phyloP scores from a whole-genome alignment of 2,888 invertebrate species.

The Lycophotia porphyrea region DNA sequence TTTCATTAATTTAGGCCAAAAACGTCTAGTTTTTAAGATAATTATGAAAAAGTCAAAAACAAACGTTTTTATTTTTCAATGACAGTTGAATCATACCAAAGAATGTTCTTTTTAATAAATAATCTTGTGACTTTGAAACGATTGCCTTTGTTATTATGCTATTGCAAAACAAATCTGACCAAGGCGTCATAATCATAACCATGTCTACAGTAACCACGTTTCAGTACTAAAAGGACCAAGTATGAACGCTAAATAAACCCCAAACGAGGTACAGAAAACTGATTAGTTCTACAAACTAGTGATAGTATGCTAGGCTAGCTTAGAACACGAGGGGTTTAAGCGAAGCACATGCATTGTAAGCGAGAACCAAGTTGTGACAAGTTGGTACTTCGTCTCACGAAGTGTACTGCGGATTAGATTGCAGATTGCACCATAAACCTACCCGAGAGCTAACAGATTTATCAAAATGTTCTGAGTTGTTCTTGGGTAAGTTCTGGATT shows the following conservation, averaged over 20 bases:
- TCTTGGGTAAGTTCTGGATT: conserved; percentile 21
- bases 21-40: neutral
- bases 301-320: conserved; percentile 39
- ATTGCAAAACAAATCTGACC: neutral
- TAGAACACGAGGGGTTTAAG: conserved; percentile 46
- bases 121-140: neutral
- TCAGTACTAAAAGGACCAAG: neutral
- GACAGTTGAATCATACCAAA: neutral
- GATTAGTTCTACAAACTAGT: conserved; percentile 55
- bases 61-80: neutral
- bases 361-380: conserved; percentile 74
- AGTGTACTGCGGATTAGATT: conserved; percentile 79
- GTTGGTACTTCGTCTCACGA: conserved; percentile 77
- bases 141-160: neutral
- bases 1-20: neutral
- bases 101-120: neutral
- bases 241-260: conserved; percentile 15
- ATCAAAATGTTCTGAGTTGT: conserved; percentile 66
- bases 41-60: neutral
- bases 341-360: conserved; percentile 70
- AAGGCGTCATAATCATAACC: neutral
- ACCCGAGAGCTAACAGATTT: conserved; percentile 73
- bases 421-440: conserved; percentile 78
- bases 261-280: conserved; percentile 43
- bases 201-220: neutral